Conservation (phyloP, 2,113 vertebrate species). For the Salminus brasiliensis region DNA sequence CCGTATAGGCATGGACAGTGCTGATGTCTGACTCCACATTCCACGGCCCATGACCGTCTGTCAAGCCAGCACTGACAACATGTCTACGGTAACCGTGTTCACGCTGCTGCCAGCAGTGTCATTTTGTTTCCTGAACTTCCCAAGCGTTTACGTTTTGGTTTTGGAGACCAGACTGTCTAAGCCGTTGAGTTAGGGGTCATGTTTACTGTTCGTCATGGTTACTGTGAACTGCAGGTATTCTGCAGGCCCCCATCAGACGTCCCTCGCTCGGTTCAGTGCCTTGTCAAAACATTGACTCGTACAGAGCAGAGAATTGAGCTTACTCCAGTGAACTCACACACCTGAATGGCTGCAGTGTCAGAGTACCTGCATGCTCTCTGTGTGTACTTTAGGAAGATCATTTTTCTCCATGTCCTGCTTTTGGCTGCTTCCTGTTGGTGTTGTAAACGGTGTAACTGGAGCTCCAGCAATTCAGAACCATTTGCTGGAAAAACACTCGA, state of each 20-base stretch:
- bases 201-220: slow-evolving; percentile 9
- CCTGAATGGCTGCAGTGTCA: not conserved
- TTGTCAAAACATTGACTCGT: slow-evolving; percentile 1
- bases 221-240: slow-evolving; percentile 13
- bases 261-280: slow-evolving; percentile 20
- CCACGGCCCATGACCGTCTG: too few relatives aligned
- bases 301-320: not conserved
- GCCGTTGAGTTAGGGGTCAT: not conserved
- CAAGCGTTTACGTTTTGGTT: not conserved
- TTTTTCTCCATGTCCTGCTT: not conserved
- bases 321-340: not conserved
- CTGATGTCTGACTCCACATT: too few relatives aligned
- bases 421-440: not conserved
- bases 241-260: not conserved
- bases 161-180: not conserved
- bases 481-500: too few relatives aligned
- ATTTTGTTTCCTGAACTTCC: not conserved
- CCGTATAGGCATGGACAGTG: too few relatives aligned
- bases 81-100: not conserved
- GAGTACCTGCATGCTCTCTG: not conserved
- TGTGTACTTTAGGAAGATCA: not conserved
- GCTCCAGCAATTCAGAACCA: not conserved
- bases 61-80: not conserved
- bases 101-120: not conserved
- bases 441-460: not conserved